Evolutionary conservation across 2,113 vertebrate genomes (phyloP).

Genomic region (Collichthys lucidus): DNA sequence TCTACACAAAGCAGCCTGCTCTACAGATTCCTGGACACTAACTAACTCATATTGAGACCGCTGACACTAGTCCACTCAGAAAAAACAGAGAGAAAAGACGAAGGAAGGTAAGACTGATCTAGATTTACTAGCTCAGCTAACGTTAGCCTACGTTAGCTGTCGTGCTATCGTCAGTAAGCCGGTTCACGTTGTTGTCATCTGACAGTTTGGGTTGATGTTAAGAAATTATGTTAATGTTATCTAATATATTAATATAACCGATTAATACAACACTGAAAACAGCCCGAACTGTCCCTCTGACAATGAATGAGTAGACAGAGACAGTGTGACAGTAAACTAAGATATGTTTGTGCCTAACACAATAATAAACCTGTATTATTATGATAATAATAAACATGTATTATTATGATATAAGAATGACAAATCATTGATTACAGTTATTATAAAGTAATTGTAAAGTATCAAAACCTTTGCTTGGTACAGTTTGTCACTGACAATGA

Average conservation of each 20-base stretch:
- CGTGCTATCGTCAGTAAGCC: background rate
- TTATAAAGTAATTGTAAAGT: background rate
- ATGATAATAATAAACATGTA: too few relatives aligned
- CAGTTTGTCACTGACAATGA: background rate
- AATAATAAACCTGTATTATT: too few relatives aligned
- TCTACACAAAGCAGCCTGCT: background rate
- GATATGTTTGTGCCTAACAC: too few relatives aligned
- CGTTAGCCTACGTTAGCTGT: slow-evolving; percentile 31
- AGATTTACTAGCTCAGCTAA: slow-evolving; percentile 18
- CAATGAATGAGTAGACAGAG: background rate
- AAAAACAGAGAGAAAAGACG: background rate
- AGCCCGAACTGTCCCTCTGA: background rate
- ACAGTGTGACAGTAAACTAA: background rate
- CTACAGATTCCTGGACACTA: background rate
- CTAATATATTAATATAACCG: background rate
- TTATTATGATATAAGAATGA: too few relatives aligned
- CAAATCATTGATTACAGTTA: background rate
- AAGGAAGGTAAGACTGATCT: slow-evolving; percentile 53
- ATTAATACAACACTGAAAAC: background rate
- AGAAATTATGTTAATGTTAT: background rate
- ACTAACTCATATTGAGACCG: background rate
- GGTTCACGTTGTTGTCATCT: background rate
- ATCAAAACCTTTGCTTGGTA: background rate
- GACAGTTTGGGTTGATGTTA: background rate
- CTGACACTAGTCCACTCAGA: background rate